A percentile compares a stretch with the other conserved stretches of the same genome.
phyloP scores from a whole-genome alignment of 2,888 invertebrate genomes.

The Calliopum simillimum region DNA sequence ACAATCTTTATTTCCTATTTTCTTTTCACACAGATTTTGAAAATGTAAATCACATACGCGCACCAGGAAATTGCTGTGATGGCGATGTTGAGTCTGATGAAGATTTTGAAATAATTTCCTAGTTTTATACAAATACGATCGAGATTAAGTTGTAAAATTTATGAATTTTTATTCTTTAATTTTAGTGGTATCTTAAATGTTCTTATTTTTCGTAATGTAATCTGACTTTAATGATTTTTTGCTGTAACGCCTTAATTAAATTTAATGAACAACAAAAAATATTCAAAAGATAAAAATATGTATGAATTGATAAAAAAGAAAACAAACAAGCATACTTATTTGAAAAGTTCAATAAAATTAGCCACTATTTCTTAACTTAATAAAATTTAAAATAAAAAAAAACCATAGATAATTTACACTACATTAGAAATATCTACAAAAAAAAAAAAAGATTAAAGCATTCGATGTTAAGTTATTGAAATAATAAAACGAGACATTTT shows the following conservation, averaged over 20 bases:
- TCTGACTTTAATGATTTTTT: not conserved
- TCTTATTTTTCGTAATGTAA: not conserved
- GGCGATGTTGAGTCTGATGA: constrained; percentile 80
- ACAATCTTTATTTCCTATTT: constrained; percentile 10
- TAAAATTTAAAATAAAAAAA: constrained; percentile 13
- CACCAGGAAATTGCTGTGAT: constrained; percentile 61
- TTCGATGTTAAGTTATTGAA: not conserved
- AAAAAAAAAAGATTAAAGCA: constrained; percentile 22
- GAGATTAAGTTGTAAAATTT: constrained; percentile 26
- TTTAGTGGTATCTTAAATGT: not conserved
- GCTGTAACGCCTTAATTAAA: not conserved
- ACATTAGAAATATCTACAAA: constrained; percentile 24
- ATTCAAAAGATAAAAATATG: not conserved
- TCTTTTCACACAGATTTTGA: constrained; percentile 51
- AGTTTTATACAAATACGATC: constrained; percentile 53
- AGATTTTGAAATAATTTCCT: constrained; percentile 85
- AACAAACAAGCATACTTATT: not conserved
- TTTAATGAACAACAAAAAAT: not conserved
- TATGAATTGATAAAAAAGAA: not conserved
- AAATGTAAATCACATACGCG: constrained; percentile 52
- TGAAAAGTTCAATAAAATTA: constrained; percentile 3
- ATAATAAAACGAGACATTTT: not conserved
- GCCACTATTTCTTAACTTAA: not conserved
- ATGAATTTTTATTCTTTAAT: not conserved
- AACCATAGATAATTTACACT: constrained; percentile 33